Evolutionary conservation across 1,140 invertebrate species (phyloP).

Genomic region (Proales similis): DNA sequence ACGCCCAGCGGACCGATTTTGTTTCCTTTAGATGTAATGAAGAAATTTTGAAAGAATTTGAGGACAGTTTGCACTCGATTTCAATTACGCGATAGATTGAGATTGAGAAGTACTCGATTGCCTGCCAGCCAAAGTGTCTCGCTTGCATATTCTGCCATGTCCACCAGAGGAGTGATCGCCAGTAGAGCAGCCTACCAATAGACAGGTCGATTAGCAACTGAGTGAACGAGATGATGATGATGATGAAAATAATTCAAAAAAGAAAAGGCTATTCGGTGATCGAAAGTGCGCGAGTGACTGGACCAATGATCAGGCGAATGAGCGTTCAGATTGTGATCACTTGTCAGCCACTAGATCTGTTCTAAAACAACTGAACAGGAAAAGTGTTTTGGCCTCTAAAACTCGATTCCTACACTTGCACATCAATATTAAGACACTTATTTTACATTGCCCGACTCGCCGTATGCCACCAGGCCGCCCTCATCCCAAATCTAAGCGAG

Average conservation of each 20-base stretch:
- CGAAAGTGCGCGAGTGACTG: background rate
- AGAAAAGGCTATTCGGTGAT: conserved; percentile 1
- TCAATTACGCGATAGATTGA: conserved; percentile 34
- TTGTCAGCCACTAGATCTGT: background rate
- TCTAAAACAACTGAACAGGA: background rate
- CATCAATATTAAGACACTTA: background rate
- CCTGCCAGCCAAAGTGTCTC: conserved; percentile 17
- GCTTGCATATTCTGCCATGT: conserved; percentile 25
- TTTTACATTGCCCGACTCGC: background rate
- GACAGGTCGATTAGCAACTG: too few species aligned
- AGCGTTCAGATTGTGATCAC: background rate
- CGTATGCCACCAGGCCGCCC: too few species aligned
- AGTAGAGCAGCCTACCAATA: conserved; percentile 11
- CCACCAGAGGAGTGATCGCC: conserved; percentile 31
- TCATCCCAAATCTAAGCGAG: too few species aligned
- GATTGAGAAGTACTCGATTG: conserved; percentile 15
- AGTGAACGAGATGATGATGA: background rate
- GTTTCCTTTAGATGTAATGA: conserved; percentile 1
- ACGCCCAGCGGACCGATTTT: conserved; percentile 4
- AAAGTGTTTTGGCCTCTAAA: too few species aligned
- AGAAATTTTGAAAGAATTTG: background rate
- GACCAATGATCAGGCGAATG: background rate
- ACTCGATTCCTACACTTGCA: too few species aligned
- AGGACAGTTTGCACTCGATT: background rate
- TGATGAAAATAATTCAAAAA: background rate